Conservation (phyloP, 2,113 vertebrate species). For the Alligator sinensis region DNA sequence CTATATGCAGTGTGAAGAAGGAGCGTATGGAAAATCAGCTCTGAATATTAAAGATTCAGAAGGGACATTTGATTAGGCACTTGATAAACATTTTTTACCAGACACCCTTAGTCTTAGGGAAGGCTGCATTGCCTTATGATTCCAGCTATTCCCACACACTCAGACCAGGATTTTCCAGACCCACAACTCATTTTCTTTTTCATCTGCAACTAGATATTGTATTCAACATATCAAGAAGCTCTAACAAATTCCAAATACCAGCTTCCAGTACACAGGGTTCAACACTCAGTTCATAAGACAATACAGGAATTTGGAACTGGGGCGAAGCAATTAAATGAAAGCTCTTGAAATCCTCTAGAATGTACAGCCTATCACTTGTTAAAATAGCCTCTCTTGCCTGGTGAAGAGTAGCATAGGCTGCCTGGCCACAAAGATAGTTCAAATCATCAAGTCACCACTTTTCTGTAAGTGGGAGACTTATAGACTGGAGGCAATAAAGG, state of each 20-base stretch:
- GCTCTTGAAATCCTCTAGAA: background rate
- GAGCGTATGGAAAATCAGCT: background rate
- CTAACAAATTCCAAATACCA: background rate
- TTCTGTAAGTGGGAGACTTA: no score
- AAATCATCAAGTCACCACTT: background rate
- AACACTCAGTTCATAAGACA: background rate
- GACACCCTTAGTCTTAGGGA: background rate
- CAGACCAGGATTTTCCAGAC: background rate
- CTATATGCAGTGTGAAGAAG: background rate
- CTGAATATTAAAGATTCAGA: background rate
- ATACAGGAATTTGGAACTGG: background rate
- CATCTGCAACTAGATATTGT: background rate
- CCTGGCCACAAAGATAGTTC: background rate
- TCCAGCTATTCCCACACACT: background rate
- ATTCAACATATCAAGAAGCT: background rate
- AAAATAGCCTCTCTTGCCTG: background rate
- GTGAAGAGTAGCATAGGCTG: background rate
- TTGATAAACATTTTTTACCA: background rate
- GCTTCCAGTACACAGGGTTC: background rate
- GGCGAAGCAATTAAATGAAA: background rate
- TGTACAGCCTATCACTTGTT: rapidly evolving
- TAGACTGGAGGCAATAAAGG: no score
- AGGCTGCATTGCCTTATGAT: background rate
- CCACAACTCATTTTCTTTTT: background rate
- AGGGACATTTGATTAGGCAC: background rate